Evolutionary conservation across 2,113 vertebrate species (phyloP).

Genomic region (Triplophysa siluroides): DNA sequence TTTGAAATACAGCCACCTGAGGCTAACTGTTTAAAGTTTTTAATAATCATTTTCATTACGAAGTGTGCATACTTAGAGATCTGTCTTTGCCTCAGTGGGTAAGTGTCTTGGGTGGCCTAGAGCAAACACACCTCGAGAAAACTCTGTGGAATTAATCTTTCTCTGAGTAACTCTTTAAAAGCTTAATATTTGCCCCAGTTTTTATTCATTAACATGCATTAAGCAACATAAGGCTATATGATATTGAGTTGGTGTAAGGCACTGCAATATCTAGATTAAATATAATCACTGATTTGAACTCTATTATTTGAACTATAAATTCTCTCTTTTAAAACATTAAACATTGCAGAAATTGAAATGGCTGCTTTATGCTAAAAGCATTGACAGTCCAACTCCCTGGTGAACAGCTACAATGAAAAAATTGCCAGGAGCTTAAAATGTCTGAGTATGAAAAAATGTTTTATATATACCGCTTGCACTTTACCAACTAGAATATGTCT

Average conservation of each 20-base stretch:
- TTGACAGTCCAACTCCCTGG: not conserved
- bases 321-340: not conserved
- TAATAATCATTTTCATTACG: conserved; percentile 43
- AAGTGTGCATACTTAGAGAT: conserved; percentile 10
- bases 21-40: conserved; percentile 26
- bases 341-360: not conserved
- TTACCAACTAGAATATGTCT: not conserved
- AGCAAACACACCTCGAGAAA: conserved; percentile 1
- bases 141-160: not conserved
- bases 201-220: not conserved
- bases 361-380: not conserved
- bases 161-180: not conserved
- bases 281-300: not conserved
- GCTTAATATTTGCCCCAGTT: not conserved
- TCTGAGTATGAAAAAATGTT: not conserved
- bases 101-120: conserved; percentile 22
- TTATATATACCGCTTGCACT: not conserved
- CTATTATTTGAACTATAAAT: not conserved
- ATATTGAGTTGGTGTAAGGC: too few species aligned
- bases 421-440: not conserved
- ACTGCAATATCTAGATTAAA: too few species aligned
- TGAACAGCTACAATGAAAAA: not conserved
- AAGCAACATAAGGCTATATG: not conserved
- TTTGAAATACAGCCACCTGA: conserved; percentile 29
- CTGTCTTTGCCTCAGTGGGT: conserved; percentile 23